Evolutionary conservation across 2,888 invertebrate species (phyloP).

Genomic region (Ormyrus nitidulus): DNA sequence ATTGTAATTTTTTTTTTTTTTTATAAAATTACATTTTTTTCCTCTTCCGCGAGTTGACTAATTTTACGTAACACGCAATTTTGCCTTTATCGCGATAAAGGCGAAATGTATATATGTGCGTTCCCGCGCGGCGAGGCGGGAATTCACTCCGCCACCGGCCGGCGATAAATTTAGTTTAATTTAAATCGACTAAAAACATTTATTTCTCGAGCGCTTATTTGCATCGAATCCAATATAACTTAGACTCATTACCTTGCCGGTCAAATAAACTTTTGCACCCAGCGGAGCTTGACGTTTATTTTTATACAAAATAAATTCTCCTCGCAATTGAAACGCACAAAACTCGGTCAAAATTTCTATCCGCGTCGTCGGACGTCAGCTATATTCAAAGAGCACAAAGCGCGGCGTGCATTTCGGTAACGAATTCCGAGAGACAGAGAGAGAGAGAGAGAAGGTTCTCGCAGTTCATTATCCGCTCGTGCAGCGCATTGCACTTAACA

Average conservation of each 20-base stretch:
- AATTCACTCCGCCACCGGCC: background rate
- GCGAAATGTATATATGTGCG: background rate
- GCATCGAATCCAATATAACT: constrained; percentile 1
- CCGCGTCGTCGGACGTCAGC: too few species aligned
- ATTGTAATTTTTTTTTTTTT: background rate
- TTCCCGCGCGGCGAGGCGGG: background rate
- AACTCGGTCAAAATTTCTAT: too few species aligned
- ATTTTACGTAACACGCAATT: constrained; percentile 24
- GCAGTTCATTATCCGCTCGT: background rate
- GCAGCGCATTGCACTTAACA: constrained; percentile 25
- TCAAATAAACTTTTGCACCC: background rate
- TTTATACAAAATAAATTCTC: too few species aligned
- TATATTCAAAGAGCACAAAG: background rate
- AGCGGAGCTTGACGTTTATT: background rate
- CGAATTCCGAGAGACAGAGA: background rate
- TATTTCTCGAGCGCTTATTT: background rate
- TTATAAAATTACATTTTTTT: constrained; percentile 2
- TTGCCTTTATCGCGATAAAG: constrained; percentile 2
- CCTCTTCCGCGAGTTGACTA: background rate
- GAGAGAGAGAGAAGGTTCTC: constrained; percentile 9
- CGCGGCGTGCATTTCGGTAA: background rate
- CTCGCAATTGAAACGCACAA: too few species aligned
- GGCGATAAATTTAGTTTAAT: constrained; percentile 17
- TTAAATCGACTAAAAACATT: constrained; percentile 1
- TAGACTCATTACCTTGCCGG: background rate